Conservation (phyloP, 2,113 vertebrate genomes). For the Origma solitaria region DNA sequence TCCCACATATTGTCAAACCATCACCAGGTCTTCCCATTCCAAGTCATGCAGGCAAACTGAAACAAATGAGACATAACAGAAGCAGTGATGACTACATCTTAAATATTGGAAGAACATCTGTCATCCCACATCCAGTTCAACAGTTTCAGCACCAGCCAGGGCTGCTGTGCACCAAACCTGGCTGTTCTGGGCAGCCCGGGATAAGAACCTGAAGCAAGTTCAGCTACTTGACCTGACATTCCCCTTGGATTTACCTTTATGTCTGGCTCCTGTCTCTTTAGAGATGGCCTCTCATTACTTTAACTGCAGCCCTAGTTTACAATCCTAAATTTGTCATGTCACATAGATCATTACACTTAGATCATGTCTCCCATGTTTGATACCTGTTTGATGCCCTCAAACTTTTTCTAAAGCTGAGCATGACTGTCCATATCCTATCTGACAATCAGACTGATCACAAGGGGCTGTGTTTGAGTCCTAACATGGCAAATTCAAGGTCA, state of each 20-base stretch:
- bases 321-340: not conserved
- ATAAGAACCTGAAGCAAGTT: not conserved
- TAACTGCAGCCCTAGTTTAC: not conserved
- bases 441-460: not conserved
- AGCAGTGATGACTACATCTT: not conserved
- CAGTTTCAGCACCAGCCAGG: not conserved
- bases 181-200: not conserved
- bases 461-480: not conserved
- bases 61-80: not conserved
- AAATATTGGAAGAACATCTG: not conserved
- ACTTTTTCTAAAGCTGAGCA: not conserved
- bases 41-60: not conserved
- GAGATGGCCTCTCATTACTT: not conserved
- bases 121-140: not conserved
- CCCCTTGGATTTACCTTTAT: not conserved
- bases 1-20: not conserved
- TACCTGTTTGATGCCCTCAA: not conserved
- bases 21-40: not conserved
- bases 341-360: no score
- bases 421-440: rapidly evolving
- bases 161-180: not conserved
- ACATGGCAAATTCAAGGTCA: not conserved
- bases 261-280: not conserved
- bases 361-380: not conserved
- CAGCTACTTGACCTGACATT: not conserved